Conservation (phyloP, 2,113 vertebrate genomes). For the Cyanocitta stelleri region DNA sequence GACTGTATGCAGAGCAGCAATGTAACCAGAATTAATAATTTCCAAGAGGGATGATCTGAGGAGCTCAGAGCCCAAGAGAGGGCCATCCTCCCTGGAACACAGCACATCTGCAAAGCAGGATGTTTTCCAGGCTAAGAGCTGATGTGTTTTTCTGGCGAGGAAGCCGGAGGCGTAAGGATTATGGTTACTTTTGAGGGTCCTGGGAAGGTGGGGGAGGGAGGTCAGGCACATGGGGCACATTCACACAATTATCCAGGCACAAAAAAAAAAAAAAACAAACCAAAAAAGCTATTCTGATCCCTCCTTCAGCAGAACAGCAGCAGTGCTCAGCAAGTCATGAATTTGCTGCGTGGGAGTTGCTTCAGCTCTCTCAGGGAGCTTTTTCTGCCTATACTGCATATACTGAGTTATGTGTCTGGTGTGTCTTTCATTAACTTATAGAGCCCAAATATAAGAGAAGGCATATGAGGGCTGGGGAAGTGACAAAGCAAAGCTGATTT, state of each 20-base stretch:
- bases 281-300: not conserved
- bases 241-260: not conserved
- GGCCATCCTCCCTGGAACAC: not conserved
- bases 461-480: not conserved
- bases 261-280: not conserved
- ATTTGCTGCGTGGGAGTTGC: not conserved
- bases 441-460: not conserved
- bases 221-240: not conserved
- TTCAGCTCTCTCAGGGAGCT: not conserved
- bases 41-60: not conserved
- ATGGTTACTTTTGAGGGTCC: not conserved
- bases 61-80: not conserved
- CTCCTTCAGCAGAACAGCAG: not conserved
- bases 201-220: not conserved
- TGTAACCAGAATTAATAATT: not conserved
- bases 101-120: conserved; percentile 14
- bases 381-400: not conserved
- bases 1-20: not conserved
- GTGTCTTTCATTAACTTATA: not conserved
- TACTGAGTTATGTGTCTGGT: not conserved
- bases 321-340: not conserved
- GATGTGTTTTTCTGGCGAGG: not conserved
- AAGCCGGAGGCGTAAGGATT: not conserved
- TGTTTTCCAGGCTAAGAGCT: not conserved
- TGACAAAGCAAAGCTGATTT: not conserved